A percentile compares a stretch with the other conserved stretches of the same genome.
These are phyloP conservation scores for Lutraria lutraria DNA, from an alignment of 2,888 invertebrate genomes.

Conservation along the genomic window DNA sequence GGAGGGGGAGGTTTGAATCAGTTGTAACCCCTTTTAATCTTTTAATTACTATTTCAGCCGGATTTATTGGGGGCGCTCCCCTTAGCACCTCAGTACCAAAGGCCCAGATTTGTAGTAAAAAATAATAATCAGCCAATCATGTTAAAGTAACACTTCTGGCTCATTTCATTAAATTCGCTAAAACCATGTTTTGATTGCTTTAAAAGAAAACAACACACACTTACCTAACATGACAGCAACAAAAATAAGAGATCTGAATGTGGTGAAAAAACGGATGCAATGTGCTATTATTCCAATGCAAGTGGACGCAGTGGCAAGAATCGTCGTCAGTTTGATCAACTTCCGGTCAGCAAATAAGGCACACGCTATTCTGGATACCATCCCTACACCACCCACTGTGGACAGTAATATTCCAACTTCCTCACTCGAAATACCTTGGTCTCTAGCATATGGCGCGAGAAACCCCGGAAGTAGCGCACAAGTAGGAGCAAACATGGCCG, in stretches of 20 bases:
- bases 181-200: no score
- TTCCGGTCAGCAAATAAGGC: conserved; percentile 59
- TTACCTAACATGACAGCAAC: conserved; percentile 60
- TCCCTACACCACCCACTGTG: conserved; percentile 57
- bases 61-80: no score
- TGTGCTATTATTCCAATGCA: conserved; percentile 50
- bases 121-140: no score
- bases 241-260: conserved; percentile 44
- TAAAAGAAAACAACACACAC: neutral
- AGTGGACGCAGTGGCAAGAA: conserved; percentile 38
- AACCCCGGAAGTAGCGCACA: conserved; percentile 44
- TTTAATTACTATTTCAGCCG: no score
- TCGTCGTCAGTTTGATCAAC: conserved; percentile 55
- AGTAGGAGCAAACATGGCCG: conserved; percentile 46
- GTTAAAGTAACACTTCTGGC: no score
- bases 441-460: conserved; percentile 60
- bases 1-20: no score
- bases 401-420: conserved; percentile 60
- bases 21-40: no score
- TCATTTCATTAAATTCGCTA: no score
- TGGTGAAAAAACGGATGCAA: conserved; percentile 55
- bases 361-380: conserved; percentile 43
- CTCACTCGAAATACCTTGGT: conserved; percentile 56
- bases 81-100: no score
- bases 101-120: no score